Base-by-base conservation (phyloP, 2,113 vertebrate species). In the Paralichthys olivaceus region DNA sequence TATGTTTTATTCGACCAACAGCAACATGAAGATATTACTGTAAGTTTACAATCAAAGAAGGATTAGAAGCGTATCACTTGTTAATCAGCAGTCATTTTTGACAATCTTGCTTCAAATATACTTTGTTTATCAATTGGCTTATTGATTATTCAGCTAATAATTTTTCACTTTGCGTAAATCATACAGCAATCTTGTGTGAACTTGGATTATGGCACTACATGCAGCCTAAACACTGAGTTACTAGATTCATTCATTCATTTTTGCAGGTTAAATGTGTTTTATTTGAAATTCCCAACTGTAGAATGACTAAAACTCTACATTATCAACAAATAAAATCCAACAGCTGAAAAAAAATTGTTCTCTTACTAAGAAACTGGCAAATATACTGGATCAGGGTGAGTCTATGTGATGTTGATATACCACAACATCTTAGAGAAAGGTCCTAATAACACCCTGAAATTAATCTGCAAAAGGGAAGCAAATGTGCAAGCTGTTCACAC, bases 401-500 rank as follows among this genome's bases (percentile, higher is more conserved):
- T 58, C 34, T 47, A 54, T 76, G 69, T 58, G 43, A 79, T 69
- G 65, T 19, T 74, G 17, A 75, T 14, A 47, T 68, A 54, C n/a
- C n/a, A n/a, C 63, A 9, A 8, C 11, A 49, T 70, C 45, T 67
- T 20, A 69, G 37, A 60, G 59, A 73, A 75, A 84, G 49, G 22
- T 45, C n/a, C 53, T 62, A 80, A 78, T 59, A 79, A 80, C 68
- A 71, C 60, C 20, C 66, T 78, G 65, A 77, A 49, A 78, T 63
- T 49, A 53, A 84, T 78, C 34, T 54, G 66, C 47, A 79, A 70
- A 86, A 77, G 11, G 37, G 22, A 86, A 66, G 64, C 71, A 70
- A 49, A 43, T 71, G 60, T 29, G 67, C 68, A 72, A 72, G 80
- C 78, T 87, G 77, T 84, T 89, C 83, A 86, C 88, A 88, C 81